Percentiles rank a stretch among this genome's conserved stretches.
These are phyloP conservation scores for Notolabrus celidotus DNA, from an alignment of 2,797 vertebrate genomes.

Conservation along the genomic window DNA sequence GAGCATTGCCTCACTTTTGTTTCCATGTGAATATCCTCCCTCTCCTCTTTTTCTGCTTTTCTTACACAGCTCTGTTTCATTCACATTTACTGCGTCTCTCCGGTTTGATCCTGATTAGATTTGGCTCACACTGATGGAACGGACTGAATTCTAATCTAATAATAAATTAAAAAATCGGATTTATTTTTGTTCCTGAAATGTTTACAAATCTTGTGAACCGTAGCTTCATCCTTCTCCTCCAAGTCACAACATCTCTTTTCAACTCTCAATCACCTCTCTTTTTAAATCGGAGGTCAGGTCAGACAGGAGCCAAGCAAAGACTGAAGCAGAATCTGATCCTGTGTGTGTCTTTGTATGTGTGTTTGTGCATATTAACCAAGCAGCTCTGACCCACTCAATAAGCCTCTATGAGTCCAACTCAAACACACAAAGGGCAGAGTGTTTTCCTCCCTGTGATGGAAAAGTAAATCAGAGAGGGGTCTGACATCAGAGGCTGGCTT, in stretches of 20 bases:
- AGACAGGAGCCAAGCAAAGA: conserved; percentile 26
- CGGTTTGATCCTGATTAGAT: conserved; percentile 8
- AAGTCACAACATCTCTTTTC: conserved; percentile 4
- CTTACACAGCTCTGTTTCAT: conserved; percentile 4
- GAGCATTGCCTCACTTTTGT: conserved; percentile 13
- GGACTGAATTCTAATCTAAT: neutral
- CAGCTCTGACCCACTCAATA: conserved; percentile 61
- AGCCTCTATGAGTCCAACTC: conserved; percentile 60
- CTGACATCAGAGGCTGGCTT: conserved; percentile 60
- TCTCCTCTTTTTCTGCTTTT: conserved; percentile 8
- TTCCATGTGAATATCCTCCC: conserved; percentile 21
- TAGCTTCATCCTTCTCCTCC: neutral
- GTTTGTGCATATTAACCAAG: conserved; percentile 45
- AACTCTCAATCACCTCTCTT: conserved; percentile 41
- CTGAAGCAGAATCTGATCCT: conserved; percentile 27
- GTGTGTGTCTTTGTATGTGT: conserved; percentile 23
- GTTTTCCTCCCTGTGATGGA: conserved; percentile 65
- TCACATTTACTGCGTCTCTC: neutral
- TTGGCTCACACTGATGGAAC: neutral
- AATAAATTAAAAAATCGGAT: neutral
- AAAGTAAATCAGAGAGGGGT: conserved; percentile 65
- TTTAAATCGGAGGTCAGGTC: conserved; percentile 5
- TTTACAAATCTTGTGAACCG: neutral
- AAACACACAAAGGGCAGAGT: conserved; percentile 71
- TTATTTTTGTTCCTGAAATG: neutral